Percentiles rank a stretch among this genome's conserved stretches.
Conservation (phyloP, 2,888 invertebrate species). For the Trileptium ribeirensis region DNA sequence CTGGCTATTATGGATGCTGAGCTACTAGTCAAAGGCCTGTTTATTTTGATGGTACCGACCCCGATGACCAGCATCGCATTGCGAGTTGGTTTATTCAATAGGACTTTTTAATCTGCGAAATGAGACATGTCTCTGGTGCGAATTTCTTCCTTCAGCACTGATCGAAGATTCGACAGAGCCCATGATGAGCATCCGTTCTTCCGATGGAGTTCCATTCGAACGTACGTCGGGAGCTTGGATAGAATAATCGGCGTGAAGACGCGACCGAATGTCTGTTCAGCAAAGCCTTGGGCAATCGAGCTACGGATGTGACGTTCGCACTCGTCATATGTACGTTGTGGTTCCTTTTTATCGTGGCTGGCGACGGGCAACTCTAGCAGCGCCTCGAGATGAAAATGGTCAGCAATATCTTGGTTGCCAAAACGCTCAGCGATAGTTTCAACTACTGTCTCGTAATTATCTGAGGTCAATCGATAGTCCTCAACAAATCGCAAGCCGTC, state of each 20-base stretch:
- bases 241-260: not conserved
- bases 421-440: not conserved
- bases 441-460: not conserved
- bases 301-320: conserved; percentile 2
- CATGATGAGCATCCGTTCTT: not conserved
- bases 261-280: not conserved
- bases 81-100: too few species aligned
- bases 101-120: too few species aligned
- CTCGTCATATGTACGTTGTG: not conserved
- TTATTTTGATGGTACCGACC: too few species aligned
- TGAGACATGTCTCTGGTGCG: too few species aligned
- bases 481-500: too few species aligned
- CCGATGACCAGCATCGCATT: too few species aligned
- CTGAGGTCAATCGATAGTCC: too few species aligned
- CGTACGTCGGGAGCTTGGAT: not conserved
- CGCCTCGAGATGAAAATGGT: not conserved
- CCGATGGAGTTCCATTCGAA: not conserved
- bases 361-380: not conserved
- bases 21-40: too few species aligned
- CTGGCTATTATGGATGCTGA: too few species aligned
- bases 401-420: not conserved
- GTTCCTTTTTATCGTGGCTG: not conserved
- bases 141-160: conserved; percentile 7
- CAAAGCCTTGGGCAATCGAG: not conserved
- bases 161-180: not conserved